Conservation (phyloP, 2,797 vertebrate genomes). For the Hippoglossus hippoglossus region DNA sequence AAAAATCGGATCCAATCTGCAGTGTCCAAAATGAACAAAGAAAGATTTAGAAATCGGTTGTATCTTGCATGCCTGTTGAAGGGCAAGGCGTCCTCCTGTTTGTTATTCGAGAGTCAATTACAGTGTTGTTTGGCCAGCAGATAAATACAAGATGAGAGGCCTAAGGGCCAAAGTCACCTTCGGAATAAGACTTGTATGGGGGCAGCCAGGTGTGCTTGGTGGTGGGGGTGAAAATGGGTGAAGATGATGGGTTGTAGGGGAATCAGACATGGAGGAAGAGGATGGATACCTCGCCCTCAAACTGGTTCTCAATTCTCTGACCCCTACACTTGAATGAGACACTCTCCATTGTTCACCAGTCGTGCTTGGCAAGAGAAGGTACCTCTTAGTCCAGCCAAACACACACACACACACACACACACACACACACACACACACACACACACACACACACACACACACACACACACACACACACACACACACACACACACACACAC, state of each 20-base stretch:
- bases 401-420: constrained; percentile 1
- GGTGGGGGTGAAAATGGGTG: constrained; percentile 25
- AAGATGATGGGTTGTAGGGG: constrained; percentile 21
- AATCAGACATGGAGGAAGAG: constrained; percentile 19
- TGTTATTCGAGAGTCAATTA: constrained; percentile 65
- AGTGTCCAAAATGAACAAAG: constrained; percentile 41
- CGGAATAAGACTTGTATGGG: constrained; percentile 33
- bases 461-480: constrained; percentile 5
- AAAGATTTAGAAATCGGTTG: constrained; percentile 36
- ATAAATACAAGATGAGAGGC: constrained; percentile 57
- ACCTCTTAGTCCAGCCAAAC: constrained; percentile 23
- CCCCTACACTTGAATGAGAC: constrained; percentile 45
- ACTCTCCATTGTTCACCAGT: constrained; percentile 51
- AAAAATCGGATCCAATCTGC: constrained; percentile 53
- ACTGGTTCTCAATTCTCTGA: constrained; percentile 48
- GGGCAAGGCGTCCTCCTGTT: constrained; percentile 46
- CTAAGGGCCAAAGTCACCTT: constrained; percentile 62
- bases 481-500: constrained; percentile 23
- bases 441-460: constrained; percentile 14
- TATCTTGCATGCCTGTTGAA: constrained; percentile 33
- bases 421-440: constrained; percentile 19
- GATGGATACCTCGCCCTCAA: constrained; percentile 47
- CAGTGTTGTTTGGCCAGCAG: constrained; percentile 56
- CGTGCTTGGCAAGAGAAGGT: constrained; percentile 27
- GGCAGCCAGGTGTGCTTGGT: not conserved